Evolutionary conservation across 2,113 vertebrate species (phyloP), one percentile per base, ranked within the genome.

Genomic region (Xiphorhynchus elegans): DNA sequence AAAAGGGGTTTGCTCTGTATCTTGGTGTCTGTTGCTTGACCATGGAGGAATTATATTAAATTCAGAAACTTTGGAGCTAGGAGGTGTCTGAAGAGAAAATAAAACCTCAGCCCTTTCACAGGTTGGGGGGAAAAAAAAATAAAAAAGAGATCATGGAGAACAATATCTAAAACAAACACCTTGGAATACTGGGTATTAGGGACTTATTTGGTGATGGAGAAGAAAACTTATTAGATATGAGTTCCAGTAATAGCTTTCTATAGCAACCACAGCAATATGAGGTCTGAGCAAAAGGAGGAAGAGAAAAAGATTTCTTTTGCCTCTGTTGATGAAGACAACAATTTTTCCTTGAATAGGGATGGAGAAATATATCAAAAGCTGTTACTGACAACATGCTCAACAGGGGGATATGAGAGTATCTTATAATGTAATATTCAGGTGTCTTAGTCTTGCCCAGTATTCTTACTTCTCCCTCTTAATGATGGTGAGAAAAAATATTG

Each of bases 151-250:
- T 92, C 56, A 26, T 78, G 56, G 28, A 89, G 85, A 90, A 82
- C 90, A 94, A 84, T 95, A 92, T 94, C 80, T 93, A 92, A 96
- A 94, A 17, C 86, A 96, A 96, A 93, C 83, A 93, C 14, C 42
- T 77, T 93, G 68, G 68, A 93, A 86, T 78, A 94, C 64, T 70
- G 90, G 56, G 68, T 93, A 90, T 95, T 86, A 92, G 49, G 55
- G 72, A 67, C 37, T 92, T 96, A 93, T 84, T 95, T 95, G 62
- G 40, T 96, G 93, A 94, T 89, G 73, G 85, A 93, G 76, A 75
- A 87, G 82, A 90, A 94, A 96, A 87, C 75, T 84, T 96, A 96
- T 76, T 92, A 68, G 69, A 75, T 97, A 82, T 72, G 94, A 95
- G 56, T 88, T 93, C 73, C 83, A 81, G 90, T 94, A 95, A 96